A percentile compares a stretch with the other conserved stretches of the same genome.
Conservation (phyloP, 1,140 invertebrate genomes). For the Drosophila prosaltans region DNA sequence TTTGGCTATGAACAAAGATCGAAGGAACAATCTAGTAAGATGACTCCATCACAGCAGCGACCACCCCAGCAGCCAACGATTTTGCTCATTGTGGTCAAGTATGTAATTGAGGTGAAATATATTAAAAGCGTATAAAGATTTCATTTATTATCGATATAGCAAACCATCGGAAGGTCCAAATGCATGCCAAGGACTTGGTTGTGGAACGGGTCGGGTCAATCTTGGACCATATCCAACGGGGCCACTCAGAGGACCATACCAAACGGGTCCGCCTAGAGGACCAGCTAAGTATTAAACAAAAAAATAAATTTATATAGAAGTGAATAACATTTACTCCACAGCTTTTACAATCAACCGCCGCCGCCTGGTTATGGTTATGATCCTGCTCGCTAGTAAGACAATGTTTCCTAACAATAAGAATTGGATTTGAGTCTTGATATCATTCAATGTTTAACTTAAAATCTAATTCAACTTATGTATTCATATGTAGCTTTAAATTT, state of each 20-base stretch:
- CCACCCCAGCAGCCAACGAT: not conserved
- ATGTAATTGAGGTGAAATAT: not conserved
- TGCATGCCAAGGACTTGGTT: not conserved
- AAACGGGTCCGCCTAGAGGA: not conserved
- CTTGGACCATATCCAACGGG: not conserved
- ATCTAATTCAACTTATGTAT: too few species aligned
- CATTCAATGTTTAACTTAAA: too few species aligned
- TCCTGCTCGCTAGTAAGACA: conserved; percentile 10
- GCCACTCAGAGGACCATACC: not conserved
- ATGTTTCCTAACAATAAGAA: not conserved
- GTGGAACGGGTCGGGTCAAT: not conserved
- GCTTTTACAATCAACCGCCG: conserved; percentile 15
- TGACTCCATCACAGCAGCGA: not conserved
- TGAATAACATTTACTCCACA: not conserved
- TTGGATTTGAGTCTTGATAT: not conserved
- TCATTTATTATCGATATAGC: not conserved
- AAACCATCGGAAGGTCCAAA: conserved; percentile 1
- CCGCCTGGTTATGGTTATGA: conserved; percentile 10
- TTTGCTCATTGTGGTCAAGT: conserved; percentile 20
- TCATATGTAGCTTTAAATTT: too few species aligned
- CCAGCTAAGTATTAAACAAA: not conserved
- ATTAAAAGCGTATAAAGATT: not conserved
- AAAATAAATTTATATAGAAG: too few species aligned
- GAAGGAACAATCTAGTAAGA: too few species aligned
- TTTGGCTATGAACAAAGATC: too few species aligned